A percentile compares a stretch with the other conserved stretches of the same genome.
phyloP scores from a whole-genome alignment of 2,888 invertebrate species.

The Epinotia nisella region DNA sequence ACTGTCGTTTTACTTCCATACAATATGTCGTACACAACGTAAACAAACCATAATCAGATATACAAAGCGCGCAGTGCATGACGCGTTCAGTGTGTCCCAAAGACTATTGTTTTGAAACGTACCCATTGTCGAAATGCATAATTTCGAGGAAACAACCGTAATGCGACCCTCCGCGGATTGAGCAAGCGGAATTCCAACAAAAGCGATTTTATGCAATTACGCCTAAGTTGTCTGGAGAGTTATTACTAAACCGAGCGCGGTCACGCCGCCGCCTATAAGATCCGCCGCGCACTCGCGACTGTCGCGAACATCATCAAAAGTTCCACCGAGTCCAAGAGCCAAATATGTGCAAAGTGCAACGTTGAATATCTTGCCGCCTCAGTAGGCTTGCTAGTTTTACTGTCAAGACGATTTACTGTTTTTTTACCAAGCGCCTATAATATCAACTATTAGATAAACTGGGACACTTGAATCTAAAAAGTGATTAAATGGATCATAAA shows the following conservation, averaged over 20 bases:
- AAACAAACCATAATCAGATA: background rate
- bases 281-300: constrained; percentile 8
- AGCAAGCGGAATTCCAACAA: constrained; percentile 78
- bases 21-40: background rate
- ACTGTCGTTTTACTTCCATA: background rate
- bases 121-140: constrained; percentile 58
- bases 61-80: background rate
- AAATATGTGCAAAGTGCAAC: background rate
- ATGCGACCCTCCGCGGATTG: constrained; percentile 70
- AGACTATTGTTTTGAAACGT: constrained; percentile 15
- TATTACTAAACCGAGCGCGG: constrained; percentile 76
- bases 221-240: constrained; percentile 74
- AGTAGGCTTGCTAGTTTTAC: background rate
- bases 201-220: constrained; percentile 82
- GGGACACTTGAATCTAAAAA: background rate
- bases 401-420: background rate
- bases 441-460: background rate
- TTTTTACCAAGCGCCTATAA: no score
- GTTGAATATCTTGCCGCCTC: background rate
- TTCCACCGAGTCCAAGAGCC: background rate
- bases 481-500: background rate
- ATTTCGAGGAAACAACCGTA: constrained; percentile 67
- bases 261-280: constrained; percentile 57
- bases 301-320: background rate
- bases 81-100: background rate